These are phyloP conservation scores for Cardinalis cardinalis DNA, from an alignment of 2,113 vertebrate genomes.

Conservation along the genomic window DNA sequence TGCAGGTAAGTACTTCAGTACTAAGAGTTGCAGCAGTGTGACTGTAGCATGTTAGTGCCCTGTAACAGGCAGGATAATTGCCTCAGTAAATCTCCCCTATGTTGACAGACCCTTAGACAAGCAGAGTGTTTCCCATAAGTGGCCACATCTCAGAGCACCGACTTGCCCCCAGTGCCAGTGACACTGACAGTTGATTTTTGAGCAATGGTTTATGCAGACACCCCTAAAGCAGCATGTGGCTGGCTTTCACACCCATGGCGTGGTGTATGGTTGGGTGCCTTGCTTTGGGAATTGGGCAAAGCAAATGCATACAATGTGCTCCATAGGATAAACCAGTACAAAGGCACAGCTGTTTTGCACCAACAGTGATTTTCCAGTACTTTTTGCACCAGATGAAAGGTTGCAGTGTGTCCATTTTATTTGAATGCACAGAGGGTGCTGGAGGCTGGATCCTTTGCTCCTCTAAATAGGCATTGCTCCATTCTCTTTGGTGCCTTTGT, in stretches of 20 bases:
- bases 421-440: not conserved
- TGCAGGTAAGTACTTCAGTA: not conserved
- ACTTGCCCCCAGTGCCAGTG: not conserved
- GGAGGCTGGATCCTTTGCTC: not conserved
- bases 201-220: not conserved
- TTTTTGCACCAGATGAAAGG: not conserved
- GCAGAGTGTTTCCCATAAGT: not conserved
- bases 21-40: not conserved
- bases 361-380: not conserved
- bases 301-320: not conserved
- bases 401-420: not conserved
- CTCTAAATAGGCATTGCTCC: not conserved
- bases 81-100: not conserved
- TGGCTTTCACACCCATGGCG: accelerated
- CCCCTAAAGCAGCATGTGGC: not conserved
- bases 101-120: not conserved
- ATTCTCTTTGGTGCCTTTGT: not conserved
- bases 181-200: not conserved
- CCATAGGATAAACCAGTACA: not conserved
- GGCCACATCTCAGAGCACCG: not conserved
- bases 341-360: not conserved
- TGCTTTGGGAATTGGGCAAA: not conserved
- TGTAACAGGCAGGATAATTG: not conserved
- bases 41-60: not conserved
- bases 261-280: not conserved